Percentiles rank a stretch among this genome's conserved stretches.
Conservation (phyloP, 2,797 vertebrate species). For the Merluccius polli region DNA sequence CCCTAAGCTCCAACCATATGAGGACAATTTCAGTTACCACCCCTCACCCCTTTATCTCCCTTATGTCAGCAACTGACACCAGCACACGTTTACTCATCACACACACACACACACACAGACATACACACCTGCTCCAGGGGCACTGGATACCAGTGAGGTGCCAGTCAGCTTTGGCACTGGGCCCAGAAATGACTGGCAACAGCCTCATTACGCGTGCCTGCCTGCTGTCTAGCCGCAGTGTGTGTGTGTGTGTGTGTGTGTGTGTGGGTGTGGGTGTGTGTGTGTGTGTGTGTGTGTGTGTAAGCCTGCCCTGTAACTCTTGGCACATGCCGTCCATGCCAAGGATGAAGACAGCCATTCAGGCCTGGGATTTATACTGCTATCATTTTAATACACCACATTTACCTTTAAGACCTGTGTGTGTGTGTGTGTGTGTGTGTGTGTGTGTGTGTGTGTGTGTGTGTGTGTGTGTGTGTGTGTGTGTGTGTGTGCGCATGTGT, state of each 20-base stretch:
- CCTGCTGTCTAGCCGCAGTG: constrained; percentile 17
- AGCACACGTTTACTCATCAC: constrained; percentile 10
- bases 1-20: constrained; percentile 38
- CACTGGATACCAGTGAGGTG: constrained; percentile 39
- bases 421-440: constrained; percentile 24
- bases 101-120: constrained; percentile 17
- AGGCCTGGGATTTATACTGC: constrained; percentile 21
- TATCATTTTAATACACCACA: constrained; percentile 39
- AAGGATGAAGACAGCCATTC: constrained; percentile 48
- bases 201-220: constrained; percentile 29
- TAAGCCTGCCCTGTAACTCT: constrained; percentile 8
- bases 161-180: constrained; percentile 40
- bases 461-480: constrained; percentile 1
- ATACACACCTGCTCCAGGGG: constrained; percentile 34
- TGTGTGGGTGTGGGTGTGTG: constrained; percentile 14
- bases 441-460: not conserved
- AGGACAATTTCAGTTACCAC: constrained; percentile 34
- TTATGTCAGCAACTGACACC: not conserved
- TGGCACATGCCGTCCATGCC: constrained; percentile 54
- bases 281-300: constrained; percentile 26
- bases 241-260: constrained; percentile 17
- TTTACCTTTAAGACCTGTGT: not conserved
- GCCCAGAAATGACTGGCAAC: constrained; percentile 53
- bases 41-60: not conserved
- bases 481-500: constrained; percentile 4